A percentile compares a stretch with the other conserved stretches of the same genome.
These are phyloP conservation scores for Cherax destructor DNA, from an alignment of 1,140 invertebrate genomes.

Conservation along the genomic window DNA sequence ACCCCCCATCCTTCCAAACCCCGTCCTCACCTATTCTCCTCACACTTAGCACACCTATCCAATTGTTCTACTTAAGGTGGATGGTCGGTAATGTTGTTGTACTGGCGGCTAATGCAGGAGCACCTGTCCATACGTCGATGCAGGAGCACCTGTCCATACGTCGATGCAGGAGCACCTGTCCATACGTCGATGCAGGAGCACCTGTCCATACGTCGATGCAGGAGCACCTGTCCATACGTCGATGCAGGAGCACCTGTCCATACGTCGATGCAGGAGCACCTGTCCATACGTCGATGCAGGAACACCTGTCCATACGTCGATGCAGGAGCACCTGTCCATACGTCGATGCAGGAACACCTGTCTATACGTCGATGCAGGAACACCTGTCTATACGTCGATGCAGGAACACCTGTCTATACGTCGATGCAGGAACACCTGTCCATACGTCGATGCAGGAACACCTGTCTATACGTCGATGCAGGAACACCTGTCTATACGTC, in stretches of 20 bases:
- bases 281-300: not conserved
- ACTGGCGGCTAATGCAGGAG: not conserved
- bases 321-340: too few species aligned
- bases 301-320: too few species aligned
- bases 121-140: not conserved
- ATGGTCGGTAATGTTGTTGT: too few species aligned
- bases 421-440: too few species aligned
- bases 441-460: not conserved
- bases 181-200: not conserved
- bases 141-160: too few species aligned
- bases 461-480: too few species aligned
- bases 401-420: too few species aligned
- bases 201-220: too few species aligned
- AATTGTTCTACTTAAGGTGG: not conserved
- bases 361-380: too few species aligned
- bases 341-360: not conserved
- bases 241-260: too few species aligned
- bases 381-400: not conserved
- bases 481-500: not conserved
- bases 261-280: too few species aligned
- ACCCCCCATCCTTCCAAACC: not conserved
- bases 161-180: too few species aligned
- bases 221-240: not conserved
- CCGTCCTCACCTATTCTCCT: not conserved
- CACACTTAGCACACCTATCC: not conserved